Percentiles rank a stretch among this genome's conserved stretches.
Conservation (phyloP, 2,113 vertebrate genomes). For the Ceyx melanurus region DNA sequence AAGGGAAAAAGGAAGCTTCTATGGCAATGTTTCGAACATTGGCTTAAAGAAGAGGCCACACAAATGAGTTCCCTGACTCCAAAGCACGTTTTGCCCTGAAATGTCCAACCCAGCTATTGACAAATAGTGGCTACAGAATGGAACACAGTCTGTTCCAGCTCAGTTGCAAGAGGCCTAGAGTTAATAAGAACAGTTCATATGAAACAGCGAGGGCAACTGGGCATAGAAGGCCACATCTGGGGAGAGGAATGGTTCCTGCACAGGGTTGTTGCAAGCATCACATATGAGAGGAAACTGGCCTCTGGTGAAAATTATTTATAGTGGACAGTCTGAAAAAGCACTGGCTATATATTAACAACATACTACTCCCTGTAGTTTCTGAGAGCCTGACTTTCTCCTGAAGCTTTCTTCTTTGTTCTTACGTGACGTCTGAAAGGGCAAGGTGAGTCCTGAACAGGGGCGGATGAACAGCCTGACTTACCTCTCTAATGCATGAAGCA, state of each 20-base stretch:
- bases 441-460: neutral
- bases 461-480: neutral
- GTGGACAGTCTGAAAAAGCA: neutral
- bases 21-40: neutral
- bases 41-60: neutral
- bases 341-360: neutral
- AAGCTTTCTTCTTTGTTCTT: constrained; percentile 2
- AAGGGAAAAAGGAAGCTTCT: constrained; percentile 9
- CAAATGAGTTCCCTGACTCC: neutral
- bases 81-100: neutral
- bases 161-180: neutral
- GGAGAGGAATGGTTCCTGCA: neutral
- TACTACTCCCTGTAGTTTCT: neutral
- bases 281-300: neutral
- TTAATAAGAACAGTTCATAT: neutral
- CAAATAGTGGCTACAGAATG: neutral
- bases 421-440: constrained; percentile 17
- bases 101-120: neutral
- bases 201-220: neutral
- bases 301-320: neutral
- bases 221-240: neutral
- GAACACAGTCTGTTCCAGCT: neutral
- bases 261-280: neutral
- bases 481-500: neutral
- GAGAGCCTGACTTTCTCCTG: neutral